These are phyloP conservation scores for Tetragonisca angustula DNA, from an alignment of 2,888 invertebrate genomes.

Conservation along the genomic window DNA sequence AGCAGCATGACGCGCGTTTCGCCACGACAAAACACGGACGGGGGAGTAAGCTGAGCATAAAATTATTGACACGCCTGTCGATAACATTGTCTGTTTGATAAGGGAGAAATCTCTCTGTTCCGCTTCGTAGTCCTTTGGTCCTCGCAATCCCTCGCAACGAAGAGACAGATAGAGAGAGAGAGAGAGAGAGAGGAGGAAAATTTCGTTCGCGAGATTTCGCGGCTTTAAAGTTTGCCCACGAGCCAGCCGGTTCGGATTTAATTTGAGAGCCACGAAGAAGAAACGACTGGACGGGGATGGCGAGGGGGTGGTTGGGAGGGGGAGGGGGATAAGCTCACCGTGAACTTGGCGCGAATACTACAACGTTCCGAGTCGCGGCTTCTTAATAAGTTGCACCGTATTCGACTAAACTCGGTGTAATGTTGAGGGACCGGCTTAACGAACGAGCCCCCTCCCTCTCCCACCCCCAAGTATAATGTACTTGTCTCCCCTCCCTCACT, in stretches of 20 bases:
- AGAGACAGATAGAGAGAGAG: too few species aligned
- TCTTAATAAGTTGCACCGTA: conserved; percentile 51
- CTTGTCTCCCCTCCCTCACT: background rate
- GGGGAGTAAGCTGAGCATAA: conserved; percentile 27
- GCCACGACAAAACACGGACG: background rate
- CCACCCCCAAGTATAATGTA: conserved; percentile 3
- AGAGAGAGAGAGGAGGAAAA: background rate
- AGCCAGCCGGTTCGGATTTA: conserved; percentile 45
- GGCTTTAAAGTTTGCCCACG: conserved; percentile 23
- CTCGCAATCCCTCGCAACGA: background rate
- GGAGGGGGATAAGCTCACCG: conserved; percentile 24
- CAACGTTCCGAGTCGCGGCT: conserved; percentile 40
- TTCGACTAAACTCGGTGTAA: conserved; percentile 33
- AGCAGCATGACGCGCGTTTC: conserved; percentile 14
- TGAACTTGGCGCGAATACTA: conserved; percentile 33
- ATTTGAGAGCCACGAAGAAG: conserved; percentile 38
- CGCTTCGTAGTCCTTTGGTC: background rate
- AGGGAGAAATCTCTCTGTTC: conserved; percentile 5
- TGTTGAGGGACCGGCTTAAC: conserved; percentile 3
- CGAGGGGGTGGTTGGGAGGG: too few species aligned
- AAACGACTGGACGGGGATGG: conserved; percentile 8
- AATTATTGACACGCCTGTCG: conserved; percentile 66
- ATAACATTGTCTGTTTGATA: conserved; percentile 46
- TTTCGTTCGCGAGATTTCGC: conserved; percentile 38
- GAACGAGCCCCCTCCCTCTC: background rate